phyloP scores from a whole-genome alignment of 2,797 vertebrate genomes.

The Eremophila alpestris region DNA sequence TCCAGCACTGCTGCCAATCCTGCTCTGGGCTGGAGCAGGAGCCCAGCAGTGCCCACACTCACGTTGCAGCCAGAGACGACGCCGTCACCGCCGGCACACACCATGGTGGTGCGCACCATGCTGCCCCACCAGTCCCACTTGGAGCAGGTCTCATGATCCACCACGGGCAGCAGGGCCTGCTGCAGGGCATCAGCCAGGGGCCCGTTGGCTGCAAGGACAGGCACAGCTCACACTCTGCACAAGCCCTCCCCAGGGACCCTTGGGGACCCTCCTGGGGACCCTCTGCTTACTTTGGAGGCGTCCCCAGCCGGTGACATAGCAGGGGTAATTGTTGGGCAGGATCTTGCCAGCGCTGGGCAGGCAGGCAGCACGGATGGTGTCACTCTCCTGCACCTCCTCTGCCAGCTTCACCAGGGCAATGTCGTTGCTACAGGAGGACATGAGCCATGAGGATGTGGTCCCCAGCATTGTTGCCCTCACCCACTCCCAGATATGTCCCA shows the following conservation, averaged over 20 bases:
- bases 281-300: constrained; percentile 79
- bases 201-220: constrained; percentile 79
- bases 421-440: constrained; percentile 77
- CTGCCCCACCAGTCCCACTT: constrained; percentile 85
- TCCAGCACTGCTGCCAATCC: neutral
- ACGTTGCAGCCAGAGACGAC: constrained; percentile 84
- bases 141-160: constrained; percentile 84
- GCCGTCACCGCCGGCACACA: constrained; percentile 87
- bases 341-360: constrained; percentile 72
- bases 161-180: constrained; percentile 90
- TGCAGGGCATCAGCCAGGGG: constrained; percentile 87
- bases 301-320: constrained; percentile 89
- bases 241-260: rapidly evolving
- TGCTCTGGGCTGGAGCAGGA: neutral
- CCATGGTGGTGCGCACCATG: constrained; percentile 77
- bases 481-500: too few relatives aligned
- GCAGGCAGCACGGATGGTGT: constrained; percentile 80
- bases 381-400: constrained; percentile 69
- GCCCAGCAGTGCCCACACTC: constrained; percentile 27
- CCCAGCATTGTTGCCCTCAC: too few relatives aligned
- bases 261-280: neutral
- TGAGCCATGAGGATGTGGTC: too few relatives aligned
- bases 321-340: constrained; percentile 74
- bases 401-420: constrained; percentile 89
- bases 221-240: neutral